Percentiles rank a stretch among this genome's conserved stretches.
phyloP scores from a whole-genome alignment of 2,888 invertebrate species.

The Dynastes grantii region DNA sequence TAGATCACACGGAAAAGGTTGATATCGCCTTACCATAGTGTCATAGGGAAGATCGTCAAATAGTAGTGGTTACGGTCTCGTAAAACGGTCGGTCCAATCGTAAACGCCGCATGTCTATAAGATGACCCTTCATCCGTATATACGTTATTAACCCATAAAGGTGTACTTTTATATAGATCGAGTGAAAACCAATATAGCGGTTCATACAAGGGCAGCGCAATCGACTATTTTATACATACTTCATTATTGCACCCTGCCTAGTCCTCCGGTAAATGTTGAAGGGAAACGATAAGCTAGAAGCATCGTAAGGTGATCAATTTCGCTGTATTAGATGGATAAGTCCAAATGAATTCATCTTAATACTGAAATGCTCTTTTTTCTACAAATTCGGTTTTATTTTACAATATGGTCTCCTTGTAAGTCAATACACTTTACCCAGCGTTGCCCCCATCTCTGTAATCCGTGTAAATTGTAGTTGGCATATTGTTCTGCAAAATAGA shows the following conservation, averaged over 20 bases:
- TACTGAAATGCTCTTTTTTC: too few species aligned
- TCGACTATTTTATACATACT: constrained; percentile 66
- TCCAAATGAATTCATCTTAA: too few species aligned
- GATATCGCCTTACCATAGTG: too few species aligned
- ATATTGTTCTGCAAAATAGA: too few species aligned
- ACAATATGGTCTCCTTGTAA: too few species aligned
- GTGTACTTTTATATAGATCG: constrained; percentile 47
- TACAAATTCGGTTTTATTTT: too few species aligned
- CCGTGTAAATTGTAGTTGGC: too few species aligned
- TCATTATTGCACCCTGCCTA: constrained; percentile 58
- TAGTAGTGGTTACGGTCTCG: neutral
- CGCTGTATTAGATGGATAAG: too few species aligned
- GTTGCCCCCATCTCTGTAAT: too few species aligned
- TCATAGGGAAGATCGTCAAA: neutral
- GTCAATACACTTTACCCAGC: too few species aligned
- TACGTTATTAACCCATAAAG: neutral
- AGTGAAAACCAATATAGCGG: constrained; percentile 61
- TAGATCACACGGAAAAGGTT: too few species aligned
- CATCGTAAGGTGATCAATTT: too few species aligned
- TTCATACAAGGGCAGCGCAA: constrained; percentile 63
- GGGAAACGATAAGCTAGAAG: neutral
- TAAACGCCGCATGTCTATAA: constrained; percentile 13
- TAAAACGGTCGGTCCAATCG: constrained; percentile 11
- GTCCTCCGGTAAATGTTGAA: constrained; percentile 12
- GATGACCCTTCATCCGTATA: neutral